phyloP scores from a whole-genome alignment of 2,797 vertebrate genomes.

The Semaprochilodus insignis region DNA sequence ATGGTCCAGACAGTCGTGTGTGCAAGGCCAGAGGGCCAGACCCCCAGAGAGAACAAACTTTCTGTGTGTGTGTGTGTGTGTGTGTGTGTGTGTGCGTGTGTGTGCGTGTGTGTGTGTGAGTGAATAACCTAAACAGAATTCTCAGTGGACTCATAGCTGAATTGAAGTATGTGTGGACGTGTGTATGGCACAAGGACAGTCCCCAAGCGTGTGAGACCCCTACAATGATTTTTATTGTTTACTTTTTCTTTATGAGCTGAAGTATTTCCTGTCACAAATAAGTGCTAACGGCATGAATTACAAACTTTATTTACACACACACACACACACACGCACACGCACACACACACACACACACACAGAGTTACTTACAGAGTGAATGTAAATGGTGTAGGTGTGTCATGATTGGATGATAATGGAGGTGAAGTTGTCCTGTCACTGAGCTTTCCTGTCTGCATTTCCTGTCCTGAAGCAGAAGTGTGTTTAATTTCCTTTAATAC shows the following conservation, averaged over 20 bases:
- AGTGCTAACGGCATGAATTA: conserved; percentile 66
- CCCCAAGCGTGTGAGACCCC: conserved; percentile 38
- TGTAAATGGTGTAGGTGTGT: conserved; percentile 1
- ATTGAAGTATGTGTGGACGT: conserved; percentile 46
- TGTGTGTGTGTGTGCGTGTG: neutral
- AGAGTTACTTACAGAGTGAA: neutral
- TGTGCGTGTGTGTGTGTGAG: neutral
- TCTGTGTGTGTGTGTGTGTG: neutral
- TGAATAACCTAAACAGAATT: conserved; percentile 43
- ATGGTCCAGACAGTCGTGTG: conserved; percentile 52
- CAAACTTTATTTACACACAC: conserved; percentile 48
- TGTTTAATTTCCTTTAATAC: conserved; percentile 73
- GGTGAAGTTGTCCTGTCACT: conserved; percentile 56
- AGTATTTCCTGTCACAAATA: conserved; percentile 81
- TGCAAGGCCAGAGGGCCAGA: conserved; percentile 45
- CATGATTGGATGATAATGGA: conserved; percentile 27
- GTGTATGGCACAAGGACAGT: conserved; percentile 52
- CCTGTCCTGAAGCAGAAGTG: conserved; percentile 51
- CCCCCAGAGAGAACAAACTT: conserved; percentile 44
- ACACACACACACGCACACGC: conserved; percentile 20
- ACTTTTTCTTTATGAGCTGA: conserved; percentile 72
- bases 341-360: conserved; percentile 22
- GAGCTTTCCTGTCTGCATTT: conserved; percentile 62
- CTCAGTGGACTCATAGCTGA: conserved; percentile 50
- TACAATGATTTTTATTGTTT: conserved; percentile 47